phyloP scores from a whole-genome alignment of 2,113 vertebrate species.

The Craseonycteris thonglongyai region DNA sequence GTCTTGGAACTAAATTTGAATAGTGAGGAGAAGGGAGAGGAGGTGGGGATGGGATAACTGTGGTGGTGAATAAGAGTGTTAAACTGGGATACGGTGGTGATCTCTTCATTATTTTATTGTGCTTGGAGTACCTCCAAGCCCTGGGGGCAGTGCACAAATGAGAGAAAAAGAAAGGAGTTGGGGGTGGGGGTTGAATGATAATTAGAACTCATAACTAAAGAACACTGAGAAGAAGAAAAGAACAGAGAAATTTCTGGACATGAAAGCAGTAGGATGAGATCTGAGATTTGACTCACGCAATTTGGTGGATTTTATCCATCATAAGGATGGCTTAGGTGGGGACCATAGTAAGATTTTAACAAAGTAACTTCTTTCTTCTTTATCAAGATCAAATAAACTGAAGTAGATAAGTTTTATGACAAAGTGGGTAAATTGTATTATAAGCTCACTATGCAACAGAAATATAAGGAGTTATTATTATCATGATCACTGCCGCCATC shows the following conservation, averaged over 20 bases:
- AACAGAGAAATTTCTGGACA: conserved; percentile 50
- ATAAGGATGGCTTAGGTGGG: neutral
- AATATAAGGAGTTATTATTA: neutral
- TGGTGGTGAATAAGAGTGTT: neutral
- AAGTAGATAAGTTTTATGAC: neutral
- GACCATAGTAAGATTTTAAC: neutral
- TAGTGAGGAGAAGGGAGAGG: conserved; percentile 55
- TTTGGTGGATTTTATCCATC: neutral
- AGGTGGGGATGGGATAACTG: neutral
- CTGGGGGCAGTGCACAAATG: conserved; percentile 19
- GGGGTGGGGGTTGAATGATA: conserved; percentile 53
- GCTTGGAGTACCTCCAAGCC: conserved; percentile 70
- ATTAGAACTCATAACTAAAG: conserved; percentile 71
- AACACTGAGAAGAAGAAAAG: neutral
- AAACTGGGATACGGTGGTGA: conserved; percentile 1
- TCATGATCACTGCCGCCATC: neutral
- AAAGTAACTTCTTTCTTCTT: neutral
- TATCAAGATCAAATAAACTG: neutral
- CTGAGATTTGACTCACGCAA: neutral
- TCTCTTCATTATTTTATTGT: conserved; percentile 59
- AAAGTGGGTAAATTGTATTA: neutral
- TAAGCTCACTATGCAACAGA: neutral
- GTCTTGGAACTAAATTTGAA: conserved; percentile 73
- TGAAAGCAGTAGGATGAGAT: neutral
- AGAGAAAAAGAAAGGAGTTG: conserved; percentile 47